phyloP scores from a whole-genome alignment of 1,140 invertebrate genomes.

The Leptoteleia sp. region DNA sequence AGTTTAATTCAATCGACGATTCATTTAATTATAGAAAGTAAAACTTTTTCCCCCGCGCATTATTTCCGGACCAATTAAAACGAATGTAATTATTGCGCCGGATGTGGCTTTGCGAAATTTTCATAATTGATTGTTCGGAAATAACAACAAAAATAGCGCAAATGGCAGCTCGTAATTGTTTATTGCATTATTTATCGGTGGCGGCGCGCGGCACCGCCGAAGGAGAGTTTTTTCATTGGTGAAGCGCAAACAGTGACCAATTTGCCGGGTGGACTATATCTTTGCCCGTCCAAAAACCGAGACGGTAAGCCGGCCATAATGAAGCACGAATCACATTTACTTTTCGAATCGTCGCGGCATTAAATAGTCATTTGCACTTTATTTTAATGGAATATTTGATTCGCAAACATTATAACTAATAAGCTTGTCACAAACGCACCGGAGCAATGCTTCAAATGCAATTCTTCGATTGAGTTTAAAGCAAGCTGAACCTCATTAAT shows the following conservation, averaged over 20 bases:
- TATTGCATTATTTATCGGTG: constrained; percentile 54
- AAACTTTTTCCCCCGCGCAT: constrained; percentile 44
- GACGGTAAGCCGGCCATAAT: constrained; percentile 17
- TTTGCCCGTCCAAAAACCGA: constrained; percentile 20
- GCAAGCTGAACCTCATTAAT: not conserved
- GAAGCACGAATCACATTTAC: constrained; percentile 10
- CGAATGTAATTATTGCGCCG: constrained; percentile 56
- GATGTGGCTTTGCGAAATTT: constrained; percentile 52
- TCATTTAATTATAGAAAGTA: constrained; percentile 58
- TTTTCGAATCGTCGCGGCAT: constrained; percentile 22
- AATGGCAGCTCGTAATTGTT: constrained; percentile 46
- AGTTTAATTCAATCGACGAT: constrained; percentile 59
- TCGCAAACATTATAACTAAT: constrained; percentile 29
- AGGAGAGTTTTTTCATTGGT: constrained; percentile 34
- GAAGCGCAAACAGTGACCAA: constrained; percentile 30
- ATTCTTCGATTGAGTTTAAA: not conserved
- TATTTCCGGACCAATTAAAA: constrained; percentile 59
- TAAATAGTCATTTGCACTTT: constrained; percentile 47
- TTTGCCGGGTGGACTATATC: constrained; percentile 37
- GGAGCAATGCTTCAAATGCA: constrained; percentile 8
- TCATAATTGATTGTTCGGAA: constrained; percentile 63
- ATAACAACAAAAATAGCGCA: constrained; percentile 51
- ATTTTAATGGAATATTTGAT: constrained; percentile 58
- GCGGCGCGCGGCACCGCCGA: not conserved
- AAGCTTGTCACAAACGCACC: constrained; percentile 8